Base-by-base conservation (phyloP, 2,888 invertebrate genomes). In the Baronia brevicornis region DNA sequence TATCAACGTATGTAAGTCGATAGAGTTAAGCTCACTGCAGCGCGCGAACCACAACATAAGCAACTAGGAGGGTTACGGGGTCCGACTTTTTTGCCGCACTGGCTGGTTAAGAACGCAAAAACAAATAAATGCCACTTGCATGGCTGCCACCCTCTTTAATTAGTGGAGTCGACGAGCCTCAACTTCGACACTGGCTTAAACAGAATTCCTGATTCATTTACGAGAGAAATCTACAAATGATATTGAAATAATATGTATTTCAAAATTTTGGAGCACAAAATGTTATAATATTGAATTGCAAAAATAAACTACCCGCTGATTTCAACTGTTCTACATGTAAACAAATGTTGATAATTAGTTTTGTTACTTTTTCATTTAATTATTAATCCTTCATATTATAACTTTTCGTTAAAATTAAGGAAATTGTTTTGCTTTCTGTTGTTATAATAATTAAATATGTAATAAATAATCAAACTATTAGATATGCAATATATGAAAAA, bases 101-200 rank as follows among this genome's bases (percentile, higher is more conserved):
- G 36, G 40, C 35, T 30, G 33, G 35, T 33, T 37, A 39, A 27
- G 35, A 36, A 41, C 36, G 48, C 44, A 52, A 50, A 56, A 50
- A 51, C 55, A 48, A 52, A 49, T 43, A 50, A 44, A 48, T 36
- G 39, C 42, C 46, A 47, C 47, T 49, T 46, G 46, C 47, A 50
- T 43, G 45, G 48, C 45, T 44, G 41, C 51, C 48, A 51, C 54
- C 54, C 54, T 43, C 44, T 51, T 55, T 57, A 54, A 54, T 57
- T 54, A 57, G 51, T 45, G 42, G 37, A 44, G 47, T 44, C 40
- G 43, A 30, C 42, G 32, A 34, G 41, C 36, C 28, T 38, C 39
- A 31, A 35, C 35, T 32, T 38, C 22, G 38, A 31, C 20, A 14
- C 36, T 32, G 27, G 36, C 24, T 39, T 39, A 45, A 46, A 44